Base-by-base conservation (phyloP, 2,888 invertebrate genomes). In the Parnassius smintheus region DNA sequence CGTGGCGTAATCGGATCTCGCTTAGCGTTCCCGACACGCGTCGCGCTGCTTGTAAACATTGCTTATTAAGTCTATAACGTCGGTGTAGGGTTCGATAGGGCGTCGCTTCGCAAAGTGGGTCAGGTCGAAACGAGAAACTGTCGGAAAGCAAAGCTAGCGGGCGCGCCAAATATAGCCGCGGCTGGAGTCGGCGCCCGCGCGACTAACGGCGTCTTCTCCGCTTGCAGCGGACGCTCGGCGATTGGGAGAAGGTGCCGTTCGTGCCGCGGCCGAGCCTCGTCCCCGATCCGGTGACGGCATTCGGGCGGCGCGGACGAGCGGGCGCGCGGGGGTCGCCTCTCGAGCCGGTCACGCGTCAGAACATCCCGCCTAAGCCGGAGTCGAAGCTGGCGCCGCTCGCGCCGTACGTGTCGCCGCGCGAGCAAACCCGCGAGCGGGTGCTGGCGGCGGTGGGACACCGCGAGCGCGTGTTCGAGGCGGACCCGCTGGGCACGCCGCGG, bases 181-280 rank as follows among this genome's bases (percentile, higher is more conserved):
- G 83, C 91, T 91, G 91, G 91, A 87, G 85, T 75, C 71, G 82
- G 81, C 84, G 82, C 80, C 75, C 85, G 88, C 80, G 82, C 86
- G 86, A 86, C 84, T 91, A 92, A 91, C 87, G 89, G 87, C 85
- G 86, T 88, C 79, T 91, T 92, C 82, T 91, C 83, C 87, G 87
- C 91, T 95, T 94, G 91, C 95, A 96, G 95, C 95, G 94, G 91
- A 90, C 92, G 76, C 91, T 93, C 86, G 95, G 96, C 80, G 96
- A 96, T 79, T 97, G 97, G 97, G 96, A 96, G 91, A 96, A 96
- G 93, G 95, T 96, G 88, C 97, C 97, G 78, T 95, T 93, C 90
- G 96, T 97, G 78, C 96, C 97, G 74, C 94, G 97, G 73, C 97
- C 97, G 77, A 96, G 96, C 80, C 93, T 96, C 86, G 95, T 97